phyloP scores from a whole-genome alignment of 1,140 invertebrate species.

The Oppia nitens region DNA sequence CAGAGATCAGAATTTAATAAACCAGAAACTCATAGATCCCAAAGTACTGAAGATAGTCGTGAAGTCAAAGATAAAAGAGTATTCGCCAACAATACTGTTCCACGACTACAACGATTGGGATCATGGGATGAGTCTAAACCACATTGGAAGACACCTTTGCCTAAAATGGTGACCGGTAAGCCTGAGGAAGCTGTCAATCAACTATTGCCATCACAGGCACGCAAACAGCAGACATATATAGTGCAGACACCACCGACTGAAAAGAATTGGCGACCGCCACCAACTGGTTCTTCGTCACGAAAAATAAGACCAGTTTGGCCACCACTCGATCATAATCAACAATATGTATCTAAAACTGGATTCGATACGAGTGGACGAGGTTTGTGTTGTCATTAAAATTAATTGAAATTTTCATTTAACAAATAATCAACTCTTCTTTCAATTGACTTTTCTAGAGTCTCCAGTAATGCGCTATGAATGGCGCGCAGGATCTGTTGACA shows the following conservation, averaged over 20 bases:
- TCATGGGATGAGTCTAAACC: background rate
- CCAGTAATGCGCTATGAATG: background rate
- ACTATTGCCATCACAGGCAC: constrained; percentile 9
- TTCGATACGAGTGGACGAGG: constrained; percentile 1
- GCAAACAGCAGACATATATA: constrained; percentile 8
- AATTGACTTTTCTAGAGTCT: background rate
- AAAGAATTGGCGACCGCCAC: constrained; percentile 6
- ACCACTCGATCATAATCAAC: background rate
- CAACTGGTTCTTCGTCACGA: background rate
- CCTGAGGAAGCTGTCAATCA: too few relatives aligned
- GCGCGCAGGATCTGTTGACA: background rate
- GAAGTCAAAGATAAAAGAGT: background rate
- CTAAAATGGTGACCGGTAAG: background rate
- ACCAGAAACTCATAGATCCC: background rate
- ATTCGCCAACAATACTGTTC: constrained; percentile 1
- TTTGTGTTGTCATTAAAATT: background rate
- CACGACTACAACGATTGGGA: background rate
- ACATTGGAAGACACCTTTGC: constrained; percentile 9
- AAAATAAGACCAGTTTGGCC: constrained; percentile 11
- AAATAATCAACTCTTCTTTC: too few relatives aligned
- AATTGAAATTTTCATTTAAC: too few relatives aligned
- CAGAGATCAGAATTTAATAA: background rate
- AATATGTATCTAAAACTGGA: background rate
- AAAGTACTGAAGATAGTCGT: background rate
- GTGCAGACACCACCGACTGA: constrained; percentile 8